Evolutionary conservation across 2,797 vertebrate genomes (phyloP).

Genomic region (Lacerta viridis): DNA sequence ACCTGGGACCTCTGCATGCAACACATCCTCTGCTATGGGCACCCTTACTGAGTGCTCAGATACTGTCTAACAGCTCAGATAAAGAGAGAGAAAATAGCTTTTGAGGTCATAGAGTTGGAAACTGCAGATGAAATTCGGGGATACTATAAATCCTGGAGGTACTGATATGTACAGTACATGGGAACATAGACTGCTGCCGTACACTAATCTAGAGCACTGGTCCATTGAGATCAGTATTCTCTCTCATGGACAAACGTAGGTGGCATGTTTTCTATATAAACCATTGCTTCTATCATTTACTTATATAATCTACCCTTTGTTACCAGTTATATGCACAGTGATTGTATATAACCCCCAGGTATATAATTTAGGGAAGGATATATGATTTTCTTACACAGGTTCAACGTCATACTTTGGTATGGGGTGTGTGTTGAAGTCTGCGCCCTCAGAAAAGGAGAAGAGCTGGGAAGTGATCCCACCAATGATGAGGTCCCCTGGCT

Average conservation of each 20-base stretch:
- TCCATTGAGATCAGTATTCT: background rate
- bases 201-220: too few relatives aligned
- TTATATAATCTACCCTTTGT: background rate
- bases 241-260: background rate
- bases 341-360: background rate
- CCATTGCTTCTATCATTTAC: background rate
- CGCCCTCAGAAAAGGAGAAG: background rate
- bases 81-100: too few relatives aligned
- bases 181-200: too few relatives aligned
- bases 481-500: slow-evolving; percentile 7
- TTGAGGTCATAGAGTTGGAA: too few relatives aligned
- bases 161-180: too few relatives aligned
- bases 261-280: background rate
- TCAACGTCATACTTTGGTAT: background rate
- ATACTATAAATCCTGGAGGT: too few relatives aligned
- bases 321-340: background rate
- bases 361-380: background rate
- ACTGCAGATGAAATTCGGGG: too few relatives aligned
- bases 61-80: too few relatives aligned
- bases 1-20: too few relatives aligned
- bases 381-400: background rate
- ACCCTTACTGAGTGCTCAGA: too few relatives aligned
- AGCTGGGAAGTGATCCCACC: slow-evolving; percentile 31
- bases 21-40: too few relatives aligned
- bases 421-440: background rate